Conservation (phyloP, 2,113 vertebrate genomes). For the Charadrius vociferus region DNA sequence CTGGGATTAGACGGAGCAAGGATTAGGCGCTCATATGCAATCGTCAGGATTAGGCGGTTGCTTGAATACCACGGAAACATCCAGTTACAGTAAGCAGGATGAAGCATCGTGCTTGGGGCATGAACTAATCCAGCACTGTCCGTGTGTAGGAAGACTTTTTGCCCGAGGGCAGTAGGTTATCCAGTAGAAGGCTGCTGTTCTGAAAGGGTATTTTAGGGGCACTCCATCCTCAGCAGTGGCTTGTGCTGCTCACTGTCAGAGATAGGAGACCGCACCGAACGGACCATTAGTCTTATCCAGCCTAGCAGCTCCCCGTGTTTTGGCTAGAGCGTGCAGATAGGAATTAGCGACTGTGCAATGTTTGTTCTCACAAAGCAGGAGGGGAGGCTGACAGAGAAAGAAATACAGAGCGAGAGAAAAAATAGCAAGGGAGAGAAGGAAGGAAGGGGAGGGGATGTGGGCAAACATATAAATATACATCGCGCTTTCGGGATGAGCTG, state of each 20-base stretch:
- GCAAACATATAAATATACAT: not conserved
- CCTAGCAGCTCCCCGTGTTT: constrained; percentile 13
- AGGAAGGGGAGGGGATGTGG: constrained; percentile 42
- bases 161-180: not conserved
- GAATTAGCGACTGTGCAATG: not conserved
- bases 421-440: constrained; percentile 17
- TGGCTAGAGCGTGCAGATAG: not conserved
- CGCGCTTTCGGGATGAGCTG: not conserved
- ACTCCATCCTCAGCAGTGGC: not conserved
- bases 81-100: not conserved
- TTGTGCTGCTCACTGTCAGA: not conserved
- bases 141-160: not conserved
- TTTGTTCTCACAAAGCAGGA: constrained; percentile 27
- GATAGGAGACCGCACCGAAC: not conserved
- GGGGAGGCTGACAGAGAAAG: constrained; percentile 2
- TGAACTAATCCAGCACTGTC: not conserved
- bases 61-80: not conserved
- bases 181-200: not conserved
- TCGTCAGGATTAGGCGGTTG: not conserved
- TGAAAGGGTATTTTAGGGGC: not conserved
- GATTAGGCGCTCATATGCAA: not conserved
- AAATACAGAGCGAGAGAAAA: not conserved
- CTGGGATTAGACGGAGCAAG: not conserved
- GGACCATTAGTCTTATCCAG: not conserved
- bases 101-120: not conserved